Percentiles rank a stretch among this genome's conserved stretches.
phyloP scores from a whole-genome alignment of 2,113 vertebrate species.

The Syngnathus typhle region DNA sequence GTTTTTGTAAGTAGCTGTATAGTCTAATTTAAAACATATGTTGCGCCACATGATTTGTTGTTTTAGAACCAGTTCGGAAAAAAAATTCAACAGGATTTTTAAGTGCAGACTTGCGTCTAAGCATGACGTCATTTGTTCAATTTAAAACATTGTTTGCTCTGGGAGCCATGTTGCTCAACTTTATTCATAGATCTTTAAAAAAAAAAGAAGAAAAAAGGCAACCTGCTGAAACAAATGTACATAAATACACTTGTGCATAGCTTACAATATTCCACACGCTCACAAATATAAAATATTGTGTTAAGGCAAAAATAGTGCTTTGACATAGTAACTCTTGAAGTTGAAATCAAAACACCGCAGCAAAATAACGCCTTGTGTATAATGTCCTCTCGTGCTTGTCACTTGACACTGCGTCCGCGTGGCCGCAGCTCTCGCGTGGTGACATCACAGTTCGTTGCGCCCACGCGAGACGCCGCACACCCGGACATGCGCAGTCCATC shows the following conservation, averaged over 20 bases:
- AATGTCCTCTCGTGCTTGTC: not conserved
- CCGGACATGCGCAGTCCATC: slow-evolving; percentile 10
- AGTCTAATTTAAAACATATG: not conserved
- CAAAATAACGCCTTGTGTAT: not conserved
- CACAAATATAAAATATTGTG: not conserved
- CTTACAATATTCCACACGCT: too few species aligned
- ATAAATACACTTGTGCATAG: not conserved
- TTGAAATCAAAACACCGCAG: not conserved
- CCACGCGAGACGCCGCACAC: not conserved
- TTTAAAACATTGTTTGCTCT: not conserved
- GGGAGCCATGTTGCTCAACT: not conserved
- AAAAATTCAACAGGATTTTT: too few species aligned
- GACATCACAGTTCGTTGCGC: slow-evolving; percentile 12
- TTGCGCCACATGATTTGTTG: too few species aligned
- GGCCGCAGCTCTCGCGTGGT: slow-evolving; percentile 24
- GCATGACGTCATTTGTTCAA: not conserved
- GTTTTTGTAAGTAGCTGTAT: not conserved
- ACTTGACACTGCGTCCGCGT: slow-evolving; percentile 5
- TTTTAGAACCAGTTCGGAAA: too few species aligned
- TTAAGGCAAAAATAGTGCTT: not conserved
- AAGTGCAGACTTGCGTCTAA: too few species aligned
- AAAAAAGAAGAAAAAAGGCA: not conserved
- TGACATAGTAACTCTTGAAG: not conserved
- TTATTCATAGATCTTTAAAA: not conserved
- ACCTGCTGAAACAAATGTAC: not conserved